Percentiles rank a stretch among this genome's conserved stretches.
These are phyloP conservation scores for Listronotus oregonensis DNA, from an alignment of 1,140 invertebrate species.

Conservation along the genomic window DNA sequence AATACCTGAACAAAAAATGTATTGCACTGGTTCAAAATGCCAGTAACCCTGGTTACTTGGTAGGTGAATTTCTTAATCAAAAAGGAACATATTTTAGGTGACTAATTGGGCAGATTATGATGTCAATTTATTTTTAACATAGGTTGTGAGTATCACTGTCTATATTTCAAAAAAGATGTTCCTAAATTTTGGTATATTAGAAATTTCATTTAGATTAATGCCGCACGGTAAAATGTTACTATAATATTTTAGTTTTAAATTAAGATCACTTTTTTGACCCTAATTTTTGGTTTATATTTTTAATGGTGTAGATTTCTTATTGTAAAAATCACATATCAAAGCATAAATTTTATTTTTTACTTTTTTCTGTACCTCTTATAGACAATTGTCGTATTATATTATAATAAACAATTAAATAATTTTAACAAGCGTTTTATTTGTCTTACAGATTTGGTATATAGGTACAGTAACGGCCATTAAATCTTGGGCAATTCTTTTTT, in stretches of 20 bases:
- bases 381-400: conserved; percentile 20
- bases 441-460: too few species aligned
- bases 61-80: too few species aligned
- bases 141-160: conserved; percentile 20
- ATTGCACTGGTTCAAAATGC: too few species aligned
- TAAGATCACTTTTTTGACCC: background rate
- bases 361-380: conserved; percentile 1
- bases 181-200: conserved; percentile 7
- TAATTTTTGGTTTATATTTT: background rate
- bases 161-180: conserved; percentile 15
- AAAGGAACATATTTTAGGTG: too few species aligned
- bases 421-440: background rate
- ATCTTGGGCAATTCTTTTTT: too few species aligned
- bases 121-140: conserved; percentile 8
- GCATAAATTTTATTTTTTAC: background rate
- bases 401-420: conserved; percentile 27
- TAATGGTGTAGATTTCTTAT: background rate
- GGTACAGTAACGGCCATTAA: too few species aligned
- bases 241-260: conserved; percentile 10
- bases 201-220: conserved; percentile 12
- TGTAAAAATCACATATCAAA: conserved; percentile 23
- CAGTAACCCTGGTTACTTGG: too few species aligned
- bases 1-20: too few species aligned
- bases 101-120: too few species aligned
- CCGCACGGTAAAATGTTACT: conserved; percentile 26